Evolutionary conservation across 2,888 invertebrate genomes (phyloP), one percentile per base, ranked within the genome.

Genomic region (Lochmaea crataegi): DNA sequence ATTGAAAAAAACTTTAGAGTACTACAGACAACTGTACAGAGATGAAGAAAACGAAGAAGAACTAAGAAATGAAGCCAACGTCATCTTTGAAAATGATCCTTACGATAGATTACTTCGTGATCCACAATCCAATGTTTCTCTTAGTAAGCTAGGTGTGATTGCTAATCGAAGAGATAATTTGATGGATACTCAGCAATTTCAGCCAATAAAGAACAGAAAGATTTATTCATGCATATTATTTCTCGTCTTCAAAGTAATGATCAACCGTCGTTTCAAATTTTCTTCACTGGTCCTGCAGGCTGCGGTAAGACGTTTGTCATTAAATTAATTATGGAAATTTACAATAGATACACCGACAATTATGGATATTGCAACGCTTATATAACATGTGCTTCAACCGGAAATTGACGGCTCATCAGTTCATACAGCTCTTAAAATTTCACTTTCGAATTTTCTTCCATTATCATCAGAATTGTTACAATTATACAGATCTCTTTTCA

Each of bases 241-340:
- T 14, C 11, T 12, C 45, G 11, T 45, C 26, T 56, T 5, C 7
- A 10, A 56, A 18, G 18, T 56, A 2, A 14, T 16, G 16, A 4
- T 12, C 45, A 11, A 11, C 4, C 1, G 3, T 3, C 26, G 3
- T 26, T 26, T 26, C 26, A 26, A 26, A 3, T 26, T 26, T 26
- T 26, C 3, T 26, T 26, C 26, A 45, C 45, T 9, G 45, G 45
- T 11, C 51, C 53, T 10, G 48, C 65, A 22, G 57, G 45, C 2
- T 16, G 42, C 5, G 68, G 68, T 7, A 58, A 58, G 11, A 26
- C 58, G 2, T 58, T 58, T 26, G 26, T 58, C 1, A 58, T 58
- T 3, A 84, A 84, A 81, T 76, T 83, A 0, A 60, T 87, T 0
- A 85, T 85, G 85, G 86, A 86, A 80, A 86, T 84, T 72, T 85